Evolutionary conservation across 2,888 invertebrate species (phyloP).

Genomic region (Isotomurus palustris): DNA sequence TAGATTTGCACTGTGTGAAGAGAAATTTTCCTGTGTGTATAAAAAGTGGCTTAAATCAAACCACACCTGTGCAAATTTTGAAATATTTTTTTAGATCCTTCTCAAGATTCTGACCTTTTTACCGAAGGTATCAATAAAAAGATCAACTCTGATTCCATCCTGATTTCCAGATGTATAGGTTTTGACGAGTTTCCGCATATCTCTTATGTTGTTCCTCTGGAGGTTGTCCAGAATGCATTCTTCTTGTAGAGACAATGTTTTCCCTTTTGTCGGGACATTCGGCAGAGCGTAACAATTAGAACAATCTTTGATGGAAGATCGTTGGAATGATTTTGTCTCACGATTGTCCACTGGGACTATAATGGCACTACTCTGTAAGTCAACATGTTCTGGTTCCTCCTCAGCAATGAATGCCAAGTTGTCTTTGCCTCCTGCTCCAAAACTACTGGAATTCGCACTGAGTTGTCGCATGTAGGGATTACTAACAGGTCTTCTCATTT

Average conservation of each 20-base stretch:
- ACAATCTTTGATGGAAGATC: no score
- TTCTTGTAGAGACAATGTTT: slow-evolving; percentile 9
- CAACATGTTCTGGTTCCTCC: slow-evolving; percentile 11
- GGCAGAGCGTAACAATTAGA: no score
- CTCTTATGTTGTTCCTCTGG: slow-evolving; percentile 20
- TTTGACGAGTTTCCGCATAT: slow-evolving; percentile 24
- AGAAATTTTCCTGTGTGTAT: neutral
- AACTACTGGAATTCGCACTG: neutral
- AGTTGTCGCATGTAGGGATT: slow-evolving; percentile 4
- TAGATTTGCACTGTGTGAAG: no score
- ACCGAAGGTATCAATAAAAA: slow-evolving; percentile 9
- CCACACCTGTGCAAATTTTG: neutral
- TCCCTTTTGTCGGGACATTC: neutral
- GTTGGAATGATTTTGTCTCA: no score
- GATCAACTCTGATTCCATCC: neutral
- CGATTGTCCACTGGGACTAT: no score
- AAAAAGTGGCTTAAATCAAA: neutral
- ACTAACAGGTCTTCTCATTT: no score
- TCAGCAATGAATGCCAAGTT: slow-evolving; percentile 30
- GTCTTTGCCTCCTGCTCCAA: slow-evolving; percentile 9
- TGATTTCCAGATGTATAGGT: neutral
- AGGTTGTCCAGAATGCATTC: slow-evolving; percentile 14
- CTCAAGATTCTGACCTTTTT: slow-evolving; percentile 9
- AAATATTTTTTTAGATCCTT: neutral
- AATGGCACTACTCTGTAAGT: no score